A percentile compares a stretch with the other conserved stretches of the same genome.
phyloP scores from a whole-genome alignment of 1,140 invertebrate species.

The Trypoxylus dichotomus region DNA sequence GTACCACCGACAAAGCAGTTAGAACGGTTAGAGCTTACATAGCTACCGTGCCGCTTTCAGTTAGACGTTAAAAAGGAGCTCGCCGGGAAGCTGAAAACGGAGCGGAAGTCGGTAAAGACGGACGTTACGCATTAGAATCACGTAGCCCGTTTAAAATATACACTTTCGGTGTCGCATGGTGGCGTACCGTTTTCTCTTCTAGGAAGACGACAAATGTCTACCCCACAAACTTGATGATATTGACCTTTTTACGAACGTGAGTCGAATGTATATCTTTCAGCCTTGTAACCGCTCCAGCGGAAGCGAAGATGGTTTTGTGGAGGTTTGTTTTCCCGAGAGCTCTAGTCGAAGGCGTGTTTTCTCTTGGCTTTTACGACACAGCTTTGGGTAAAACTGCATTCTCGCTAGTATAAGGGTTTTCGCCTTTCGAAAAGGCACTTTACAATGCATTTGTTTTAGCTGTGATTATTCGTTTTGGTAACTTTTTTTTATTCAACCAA shows the following conservation, averaged over 20 bases:
- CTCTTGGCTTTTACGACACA: too few species aligned
- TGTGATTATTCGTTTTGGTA: too few species aligned
- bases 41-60: too few species aligned
- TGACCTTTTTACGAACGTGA: background rate
- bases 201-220: background rate
- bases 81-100: background rate
- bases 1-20: too few species aligned
- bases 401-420: too few species aligned
- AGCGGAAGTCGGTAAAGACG: background rate
- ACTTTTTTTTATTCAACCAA: too few species aligned
- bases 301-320: background rate
- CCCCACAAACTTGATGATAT: conserved; percentile 6
- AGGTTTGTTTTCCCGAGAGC: background rate
- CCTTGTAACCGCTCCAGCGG: background rate
- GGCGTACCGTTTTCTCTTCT: background rate
- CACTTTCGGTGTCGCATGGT: background rate
- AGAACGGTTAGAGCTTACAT: too few species aligned
- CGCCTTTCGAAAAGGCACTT: too few species aligned
- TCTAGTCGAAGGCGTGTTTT: background rate
- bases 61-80: too few species aligned
- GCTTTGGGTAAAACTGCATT: too few species aligned
- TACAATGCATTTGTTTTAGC: too few species aligned
- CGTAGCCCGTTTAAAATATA: conserved; percentile 2
- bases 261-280: background rate
- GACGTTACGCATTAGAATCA: background rate